Conservation (phyloP, 2,797 vertebrate genomes). For the Gobio occitaniae region DNA sequence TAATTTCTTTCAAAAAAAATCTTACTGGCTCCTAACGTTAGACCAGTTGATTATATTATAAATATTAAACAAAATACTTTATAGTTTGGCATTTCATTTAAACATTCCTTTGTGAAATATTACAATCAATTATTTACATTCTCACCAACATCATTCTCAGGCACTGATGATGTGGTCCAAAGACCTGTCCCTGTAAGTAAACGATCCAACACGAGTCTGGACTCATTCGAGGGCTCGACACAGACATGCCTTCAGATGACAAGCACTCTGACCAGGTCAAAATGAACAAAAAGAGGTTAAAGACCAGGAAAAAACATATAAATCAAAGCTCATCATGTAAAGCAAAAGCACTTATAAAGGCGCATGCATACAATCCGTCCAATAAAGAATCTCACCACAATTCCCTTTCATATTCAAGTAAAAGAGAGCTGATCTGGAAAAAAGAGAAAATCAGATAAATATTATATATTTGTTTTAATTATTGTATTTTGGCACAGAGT, state of each 20-base stretch:
- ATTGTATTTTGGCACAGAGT: background rate
- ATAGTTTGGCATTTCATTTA: background rate
- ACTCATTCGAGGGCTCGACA: slow-evolving; percentile 80
- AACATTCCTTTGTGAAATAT: background rate
- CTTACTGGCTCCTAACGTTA: background rate
- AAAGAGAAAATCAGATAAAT: slow-evolving; percentile 14
- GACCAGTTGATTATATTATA: background rate
- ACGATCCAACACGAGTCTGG: slow-evolving; percentile 76
- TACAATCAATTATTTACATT: background rate
- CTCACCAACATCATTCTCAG: slow-evolving; percentile 79
- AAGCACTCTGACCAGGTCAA: slow-evolving; percentile 71
- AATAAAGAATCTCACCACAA: slow-evolving; percentile 75
- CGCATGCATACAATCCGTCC: background rate
- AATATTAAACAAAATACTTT: background rate
- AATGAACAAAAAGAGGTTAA: slow-evolving; percentile 7
- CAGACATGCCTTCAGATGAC: slow-evolving; percentile 72
- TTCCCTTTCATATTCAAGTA: slow-evolving; percentile 72
- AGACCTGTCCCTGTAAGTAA: slow-evolving; percentile 80
- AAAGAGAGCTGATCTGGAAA: slow-evolving; percentile 79
- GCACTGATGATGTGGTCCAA: slow-evolving; percentile 83
- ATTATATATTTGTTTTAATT: background rate
- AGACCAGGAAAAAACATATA: background rate
- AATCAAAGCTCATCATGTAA: background rate
- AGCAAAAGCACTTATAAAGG: slow-evolving; percentile 5
- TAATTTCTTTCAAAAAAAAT: background rate